These are phyloP conservation scores for Philopotamus ludificatus DNA, from an alignment of 1,140 invertebrate species.

Conservation along the genomic window DNA sequence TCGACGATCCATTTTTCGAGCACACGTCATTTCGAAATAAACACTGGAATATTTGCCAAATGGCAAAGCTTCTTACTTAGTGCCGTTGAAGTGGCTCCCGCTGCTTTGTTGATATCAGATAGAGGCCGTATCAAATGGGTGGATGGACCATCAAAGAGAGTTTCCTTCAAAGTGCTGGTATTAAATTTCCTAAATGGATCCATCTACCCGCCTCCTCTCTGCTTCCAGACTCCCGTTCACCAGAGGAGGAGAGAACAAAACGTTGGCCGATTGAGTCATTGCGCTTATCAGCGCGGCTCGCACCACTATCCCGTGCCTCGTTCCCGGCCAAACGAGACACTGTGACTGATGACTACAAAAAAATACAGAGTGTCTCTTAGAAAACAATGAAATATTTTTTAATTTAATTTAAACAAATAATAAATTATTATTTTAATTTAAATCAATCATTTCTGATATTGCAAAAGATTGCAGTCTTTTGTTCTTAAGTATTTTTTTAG, in stretches of 20 bases:
- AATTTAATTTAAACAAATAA: too few species aligned
- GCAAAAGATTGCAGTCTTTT: too few species aligned
- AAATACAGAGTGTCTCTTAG: too few species aligned
- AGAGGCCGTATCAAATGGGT: conserved; percentile 6
- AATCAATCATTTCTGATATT: too few species aligned
- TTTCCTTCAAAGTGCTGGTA: conserved; percentile 13
- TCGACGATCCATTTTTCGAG: background rate
- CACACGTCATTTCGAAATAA: background rate
- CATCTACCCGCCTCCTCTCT: background rate
- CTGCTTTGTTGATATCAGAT: background rate
- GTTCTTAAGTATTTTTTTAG: too few species aligned
- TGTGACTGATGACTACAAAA: too few species aligned
- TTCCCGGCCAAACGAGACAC: too few species aligned
- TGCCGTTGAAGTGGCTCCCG: background rate
- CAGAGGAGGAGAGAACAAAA: background rate
- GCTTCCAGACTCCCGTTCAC: background rate
- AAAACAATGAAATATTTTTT: too few species aligned
- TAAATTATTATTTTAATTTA: too few species aligned
- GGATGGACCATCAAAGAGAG: conserved; percentile 1
- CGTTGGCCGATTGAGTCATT: background rate
- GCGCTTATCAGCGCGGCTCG: background rate
- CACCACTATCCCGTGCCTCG: background rate
- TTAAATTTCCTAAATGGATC: conserved; percentile 31
- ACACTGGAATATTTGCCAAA: background rate
- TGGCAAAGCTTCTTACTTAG: conserved; percentile 1